Base-by-base conservation (phyloP, 2,113 vertebrate genomes). In the Miniopterus natalensis region DNA sequence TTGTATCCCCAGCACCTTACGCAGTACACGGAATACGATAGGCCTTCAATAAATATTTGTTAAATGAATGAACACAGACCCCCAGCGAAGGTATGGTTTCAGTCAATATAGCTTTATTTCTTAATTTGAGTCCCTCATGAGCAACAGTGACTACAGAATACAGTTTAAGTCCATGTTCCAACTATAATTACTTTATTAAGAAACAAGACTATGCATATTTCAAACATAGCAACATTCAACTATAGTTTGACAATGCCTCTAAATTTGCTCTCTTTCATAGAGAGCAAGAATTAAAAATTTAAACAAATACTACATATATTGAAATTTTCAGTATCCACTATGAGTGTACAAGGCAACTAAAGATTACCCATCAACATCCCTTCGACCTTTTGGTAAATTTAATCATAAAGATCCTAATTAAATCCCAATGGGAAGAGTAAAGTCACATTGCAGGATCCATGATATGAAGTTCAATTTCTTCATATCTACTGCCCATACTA, bases 381-480 rank as follows among this genome's bases (percentile, higher is more conserved):
- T 47, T 0, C 95, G 84, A 91, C 59, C 25, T 78, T 78, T 21
- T 40, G 1, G 13, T 57, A 84, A 51, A 11, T 73, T 93, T 95
- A 53, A 81, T 57, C 49, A 81, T 42, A 51, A 91, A 92, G 29
- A 71, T 25, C 10, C 47, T 51, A 86, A 57, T 49, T 84, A 42
- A 94, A 81, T 84, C 31, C 31, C 25, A 66, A 53, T n/a, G 2
- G 13, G 18, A 73, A 97, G 27, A 94, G 8, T 17, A 84, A 86
- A 83, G 57, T 87, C 77, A 94, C 53, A 75, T 42, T 74, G 3
- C 10, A 93, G 20, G 8, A 63, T 36, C 14, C 53, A 42, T 3
- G 4, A 36, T 36, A 36, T 66, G 40, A 63, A 73, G 31, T 83
- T 84, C 74, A 74, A 88, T 92, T 95, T 92, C 36, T 92, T 88